Evolutionary conservation across 2,888 invertebrate genomes (phyloP).

Genomic region (Periphyllus acericola): DNA sequence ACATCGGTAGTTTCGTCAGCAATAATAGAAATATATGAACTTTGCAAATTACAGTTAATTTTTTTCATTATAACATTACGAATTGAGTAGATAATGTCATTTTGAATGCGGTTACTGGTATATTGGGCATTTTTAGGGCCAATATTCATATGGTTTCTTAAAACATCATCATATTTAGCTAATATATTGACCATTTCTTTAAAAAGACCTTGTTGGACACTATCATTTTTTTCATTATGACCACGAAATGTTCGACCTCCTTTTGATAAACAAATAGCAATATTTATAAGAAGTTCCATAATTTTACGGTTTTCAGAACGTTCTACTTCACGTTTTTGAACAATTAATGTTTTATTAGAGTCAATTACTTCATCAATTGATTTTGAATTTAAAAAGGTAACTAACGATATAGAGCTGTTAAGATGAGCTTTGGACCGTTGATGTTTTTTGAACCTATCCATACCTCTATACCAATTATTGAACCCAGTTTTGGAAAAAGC

Average conservation of each 20-base stretch:
- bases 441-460: constrained; percentile 19
- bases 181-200: constrained; percentile 17
- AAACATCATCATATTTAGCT: constrained; percentile 25
- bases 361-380: constrained; percentile 2
- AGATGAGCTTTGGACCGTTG: constrained; percentile 11
- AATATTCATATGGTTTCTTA: constrained; percentile 4
- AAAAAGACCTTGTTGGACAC: constrained; percentile 7
- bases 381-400: constrained; percentile 6
- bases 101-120: too few relatives aligned
- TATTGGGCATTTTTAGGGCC: too few relatives aligned
- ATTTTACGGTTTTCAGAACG: not conserved
- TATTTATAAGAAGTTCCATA: not conserved
- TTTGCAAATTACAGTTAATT: constrained; percentile 4
- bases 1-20: constrained; percentile 26
- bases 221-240: constrained; percentile 20
- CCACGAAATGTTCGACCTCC: constrained; percentile 15
- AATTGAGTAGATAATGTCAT: too few relatives aligned
- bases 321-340: constrained; percentile 3
- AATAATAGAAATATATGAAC: constrained; percentile 2
- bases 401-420: not conserved
- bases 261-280: constrained; percentile 11
- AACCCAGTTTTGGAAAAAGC: constrained; percentile 14
- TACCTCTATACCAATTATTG: constrained; percentile 19
- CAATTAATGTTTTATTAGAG: not conserved
- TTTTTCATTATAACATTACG: too few relatives aligned